Base-by-base conservation (phyloP, 1,140 invertebrate species). In the Hesperophylax magnus region DNA sequence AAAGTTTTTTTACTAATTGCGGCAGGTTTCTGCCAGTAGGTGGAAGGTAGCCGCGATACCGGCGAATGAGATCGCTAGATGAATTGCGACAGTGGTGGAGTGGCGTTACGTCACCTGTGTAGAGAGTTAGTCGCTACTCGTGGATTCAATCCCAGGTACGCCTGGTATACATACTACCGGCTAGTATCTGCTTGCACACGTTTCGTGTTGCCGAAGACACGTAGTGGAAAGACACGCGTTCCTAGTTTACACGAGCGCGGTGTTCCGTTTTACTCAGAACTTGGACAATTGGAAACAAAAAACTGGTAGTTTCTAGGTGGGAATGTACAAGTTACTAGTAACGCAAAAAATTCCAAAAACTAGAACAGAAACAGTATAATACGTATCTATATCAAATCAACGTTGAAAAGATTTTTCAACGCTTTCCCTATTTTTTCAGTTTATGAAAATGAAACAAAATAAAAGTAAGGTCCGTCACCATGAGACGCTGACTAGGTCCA, bases 51-150 rank as follows among this genome's bases (percentile, higher is more conserved):
- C 31, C 31, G 65, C 31, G 52, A 58, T 76, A 76, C 54, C 34
- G 31, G 72, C 72, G 72, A 60, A 76, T 60, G 72, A 76, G 72
- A 76, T 76, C 72, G 72, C 72, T 76, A 76, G 72, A 76, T 60
- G 56, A 76, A 76, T 76, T 76, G 72, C 72, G 72, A 76, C 72
- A 76, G 72, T 34, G n/a, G 71, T 9, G 72, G 54, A 76, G 72
- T 34, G n/a, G 71, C 18, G 72, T 76, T 76, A 56, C 72, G 72
- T 76, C 72, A 76, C 72, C 72, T 39, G 72, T 72, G 69, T 53
- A 53, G 69, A 72, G 69, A 20, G 27, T 11, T 47, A 14, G 9
- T 47, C 1, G 39, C 27, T 5, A 5, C 27, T 47, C 9, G 31
- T 47, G 15, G 47, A 52, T 11, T 47, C 39, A 47, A 14, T 47